These are phyloP conservation scores for Pipra filicauda DNA, from an alignment of 2,113 vertebrate species.

Conservation along the genomic window DNA sequence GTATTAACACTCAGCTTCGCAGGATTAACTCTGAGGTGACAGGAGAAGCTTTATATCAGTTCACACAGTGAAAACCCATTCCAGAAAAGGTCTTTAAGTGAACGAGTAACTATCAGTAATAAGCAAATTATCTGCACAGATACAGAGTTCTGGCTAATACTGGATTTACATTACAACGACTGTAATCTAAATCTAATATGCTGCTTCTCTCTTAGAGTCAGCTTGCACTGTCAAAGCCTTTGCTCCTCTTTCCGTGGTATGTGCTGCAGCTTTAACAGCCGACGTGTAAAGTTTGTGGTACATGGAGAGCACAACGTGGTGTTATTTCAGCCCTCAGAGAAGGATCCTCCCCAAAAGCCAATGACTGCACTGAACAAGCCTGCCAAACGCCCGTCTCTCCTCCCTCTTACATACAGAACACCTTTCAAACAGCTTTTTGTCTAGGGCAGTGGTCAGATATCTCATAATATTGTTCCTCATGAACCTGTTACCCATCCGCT, in stretches of 20 bases:
- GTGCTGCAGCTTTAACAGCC: slow-evolving; percentile 20
- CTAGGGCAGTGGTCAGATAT: not conserved
- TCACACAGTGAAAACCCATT: not conserved
- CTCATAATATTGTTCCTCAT: not conserved
- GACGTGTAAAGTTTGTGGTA: slow-evolving; percentile 47
- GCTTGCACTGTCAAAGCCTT: not conserved
- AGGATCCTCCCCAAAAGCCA: slow-evolving; percentile 56
- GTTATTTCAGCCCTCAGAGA: slow-evolving; percentile 27
- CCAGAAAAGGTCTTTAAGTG: not conserved
- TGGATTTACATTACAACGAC: not conserved
- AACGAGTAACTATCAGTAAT: not conserved
- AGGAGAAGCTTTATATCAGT: not conserved
- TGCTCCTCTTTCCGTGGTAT: not conserved
- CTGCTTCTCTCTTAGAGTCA: not conserved
- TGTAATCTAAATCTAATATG: not conserved
- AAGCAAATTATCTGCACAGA: not conserved
- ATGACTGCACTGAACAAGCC: slow-evolving; percentile 44
- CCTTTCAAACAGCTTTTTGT: slow-evolving; percentile 8
- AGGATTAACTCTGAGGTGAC: not conserved
- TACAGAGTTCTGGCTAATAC: not conserved
- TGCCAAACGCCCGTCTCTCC: slow-evolving; percentile 30
- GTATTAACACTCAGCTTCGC: not conserved
- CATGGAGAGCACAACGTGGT: slow-evolving; percentile 15
- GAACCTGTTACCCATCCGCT: slow-evolving; percentile 17
- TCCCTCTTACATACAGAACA: slow-evolving; percentile 12